Conservation (phyloP, 2,113 vertebrate species). For the Jacana jacana region DNA sequence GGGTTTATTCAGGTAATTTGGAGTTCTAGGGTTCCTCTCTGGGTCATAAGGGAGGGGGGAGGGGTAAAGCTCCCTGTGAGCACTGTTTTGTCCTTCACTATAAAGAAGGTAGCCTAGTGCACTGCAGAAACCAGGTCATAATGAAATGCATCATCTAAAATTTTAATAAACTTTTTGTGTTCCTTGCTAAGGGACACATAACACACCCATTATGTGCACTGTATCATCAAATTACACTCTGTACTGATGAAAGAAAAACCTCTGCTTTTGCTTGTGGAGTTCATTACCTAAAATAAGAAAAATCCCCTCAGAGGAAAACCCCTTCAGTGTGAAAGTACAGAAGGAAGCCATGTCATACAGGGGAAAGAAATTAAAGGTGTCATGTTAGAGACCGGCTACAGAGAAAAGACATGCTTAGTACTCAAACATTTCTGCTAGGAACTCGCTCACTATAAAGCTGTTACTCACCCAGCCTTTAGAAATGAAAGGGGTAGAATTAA, state of each 20-base stretch:
- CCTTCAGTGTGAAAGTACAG: background rate
- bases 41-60: background rate
- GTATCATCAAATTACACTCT: background rate
- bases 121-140: constrained; percentile 2
- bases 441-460: background rate
- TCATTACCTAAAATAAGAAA: background rate
- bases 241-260: background rate
- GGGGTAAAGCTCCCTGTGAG: background rate
- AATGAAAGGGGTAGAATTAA: background rate
- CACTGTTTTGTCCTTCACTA: background rate
- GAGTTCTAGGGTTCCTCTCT: background rate
- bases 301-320: background rate
- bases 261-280: background rate
- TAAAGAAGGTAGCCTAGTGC: background rate
- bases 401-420: background rate
- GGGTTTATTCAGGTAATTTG: background rate
- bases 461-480: background rate
- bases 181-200: background rate
- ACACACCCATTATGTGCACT: background rate
- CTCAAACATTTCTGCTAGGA: background rate
- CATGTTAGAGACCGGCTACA: background rate
- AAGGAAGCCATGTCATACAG: background rate
- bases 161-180: constrained; percentile 25
- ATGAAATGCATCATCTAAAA: constrained; percentile 6
- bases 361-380: background rate